Percentiles rank a stretch among this genome's conserved stretches.
Evolutionary conservation across 2,888 invertebrate genomes (phyloP).

Genomic region (Tenodera sinensis): DNA sequence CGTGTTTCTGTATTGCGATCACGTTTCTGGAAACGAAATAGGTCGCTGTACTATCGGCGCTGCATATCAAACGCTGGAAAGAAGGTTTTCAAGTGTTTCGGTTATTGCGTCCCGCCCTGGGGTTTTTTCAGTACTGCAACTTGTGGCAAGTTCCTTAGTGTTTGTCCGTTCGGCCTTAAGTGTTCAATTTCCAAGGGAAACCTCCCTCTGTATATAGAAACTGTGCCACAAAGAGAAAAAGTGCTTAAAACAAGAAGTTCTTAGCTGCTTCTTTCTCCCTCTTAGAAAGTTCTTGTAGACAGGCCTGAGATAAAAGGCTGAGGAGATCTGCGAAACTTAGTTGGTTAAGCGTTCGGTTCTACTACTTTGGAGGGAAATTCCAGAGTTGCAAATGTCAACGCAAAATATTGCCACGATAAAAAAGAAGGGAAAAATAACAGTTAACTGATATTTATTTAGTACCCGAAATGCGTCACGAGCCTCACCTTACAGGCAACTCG

Average conservation of each 20-base stretch:
- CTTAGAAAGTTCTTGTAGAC: not conserved
- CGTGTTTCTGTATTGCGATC: not conserved
- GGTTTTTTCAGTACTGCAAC: not conserved
- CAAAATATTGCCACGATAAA: too few relatives aligned
- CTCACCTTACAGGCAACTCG: too few relatives aligned
- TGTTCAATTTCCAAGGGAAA: not conserved
- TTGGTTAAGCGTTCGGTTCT: not conserved
- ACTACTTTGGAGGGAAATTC: too few relatives aligned
- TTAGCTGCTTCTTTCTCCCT: not conserved
- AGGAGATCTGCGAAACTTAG: not conserved
- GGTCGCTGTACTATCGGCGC: not conserved
- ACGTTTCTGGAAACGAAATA: not conserved
- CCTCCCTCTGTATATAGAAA: not conserved
- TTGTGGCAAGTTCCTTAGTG: not conserved
- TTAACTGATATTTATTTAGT: too few relatives aligned
- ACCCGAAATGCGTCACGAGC: too few relatives aligned
- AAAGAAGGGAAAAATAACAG: too few relatives aligned
- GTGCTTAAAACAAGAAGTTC: not conserved
- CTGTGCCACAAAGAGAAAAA: not conserved
- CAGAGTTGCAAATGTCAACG: too few relatives aligned
- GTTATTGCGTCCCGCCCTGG: not conserved
- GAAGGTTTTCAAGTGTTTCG: not conserved
- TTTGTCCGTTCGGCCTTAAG: not conserved
- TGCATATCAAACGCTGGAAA: not conserved
- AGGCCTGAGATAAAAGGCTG: not conserved